Evolutionary conservation across 2,797 vertebrate genomes (phyloP).

Genomic region (Gymnopithys bicolor): DNA sequence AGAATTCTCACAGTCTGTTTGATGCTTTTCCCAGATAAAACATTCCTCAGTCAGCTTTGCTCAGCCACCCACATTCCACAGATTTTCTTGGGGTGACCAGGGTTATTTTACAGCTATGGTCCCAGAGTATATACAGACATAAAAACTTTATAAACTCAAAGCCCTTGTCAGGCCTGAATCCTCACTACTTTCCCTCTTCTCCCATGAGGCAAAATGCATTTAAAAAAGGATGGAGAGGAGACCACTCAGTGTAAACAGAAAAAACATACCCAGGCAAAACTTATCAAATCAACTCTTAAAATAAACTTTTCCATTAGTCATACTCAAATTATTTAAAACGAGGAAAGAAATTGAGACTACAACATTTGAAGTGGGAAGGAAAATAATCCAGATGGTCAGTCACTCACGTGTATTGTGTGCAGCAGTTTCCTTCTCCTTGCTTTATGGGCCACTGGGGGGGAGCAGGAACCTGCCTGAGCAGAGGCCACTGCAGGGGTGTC

Average conservation of each 20-base stretch:
- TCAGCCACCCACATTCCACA: neutral
- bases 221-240: neutral
- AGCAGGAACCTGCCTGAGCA: neutral
- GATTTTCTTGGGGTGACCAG: neutral
- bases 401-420: neutral
- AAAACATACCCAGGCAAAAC: neutral
- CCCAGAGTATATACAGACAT: neutral
- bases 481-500: rapidly evolving
- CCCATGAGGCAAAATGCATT: neutral
- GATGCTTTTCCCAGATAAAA: neutral
- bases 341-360: neutral
- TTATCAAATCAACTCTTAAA: neutral
- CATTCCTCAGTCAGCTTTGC: neutral
- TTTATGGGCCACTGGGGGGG: neutral
- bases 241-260: neutral
- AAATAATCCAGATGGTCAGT: neutral
- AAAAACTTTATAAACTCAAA: neutral
- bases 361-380: neutral
- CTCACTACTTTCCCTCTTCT: neutral
- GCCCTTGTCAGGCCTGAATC: neutral
- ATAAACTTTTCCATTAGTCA: neutral
- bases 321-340: neutral
- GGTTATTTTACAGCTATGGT: neutral
- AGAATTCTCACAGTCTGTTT: too few species aligned
- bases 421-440: neutral